Conservation (phyloP, 2,797 vertebrate genomes). For the Periparus ater region DNA sequence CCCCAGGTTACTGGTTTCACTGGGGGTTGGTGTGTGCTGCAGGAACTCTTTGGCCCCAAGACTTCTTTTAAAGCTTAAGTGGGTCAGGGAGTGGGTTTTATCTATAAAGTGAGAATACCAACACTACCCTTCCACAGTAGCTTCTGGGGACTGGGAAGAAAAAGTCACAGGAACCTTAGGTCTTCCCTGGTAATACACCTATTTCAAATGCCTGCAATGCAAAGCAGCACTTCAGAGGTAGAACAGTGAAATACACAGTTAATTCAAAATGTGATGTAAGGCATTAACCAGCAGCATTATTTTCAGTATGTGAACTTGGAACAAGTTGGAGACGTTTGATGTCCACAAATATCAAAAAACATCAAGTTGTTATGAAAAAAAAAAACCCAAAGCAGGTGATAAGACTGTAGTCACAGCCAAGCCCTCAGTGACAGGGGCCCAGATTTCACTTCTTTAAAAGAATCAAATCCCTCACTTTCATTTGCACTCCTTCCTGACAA, state of each 20-base stretch:
- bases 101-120: neutral
- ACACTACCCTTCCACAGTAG: neutral
- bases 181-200: neutral
- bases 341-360: neutral
- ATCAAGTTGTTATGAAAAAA: neutral
- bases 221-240: neutral
- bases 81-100: neutral
- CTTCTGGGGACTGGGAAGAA: neutral
- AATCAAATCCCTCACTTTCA: neutral
- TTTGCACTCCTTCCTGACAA: neutral
- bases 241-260: neutral
- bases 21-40: neutral
- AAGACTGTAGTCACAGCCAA: neutral
- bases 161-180: neutral
- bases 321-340: neutral
- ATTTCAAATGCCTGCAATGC: neutral
- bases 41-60: neutral
- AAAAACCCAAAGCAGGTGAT: neutral
- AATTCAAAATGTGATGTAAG: neutral
- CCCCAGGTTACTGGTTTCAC: neutral
- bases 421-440: rapidly evolving
- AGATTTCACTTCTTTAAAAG: neutral
- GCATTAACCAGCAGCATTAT: neutral
- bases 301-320: neutral
- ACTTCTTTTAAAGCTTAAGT: neutral